phyloP scores from a whole-genome alignment of 2,113 vertebrate species.

The Pica pica region DNA sequence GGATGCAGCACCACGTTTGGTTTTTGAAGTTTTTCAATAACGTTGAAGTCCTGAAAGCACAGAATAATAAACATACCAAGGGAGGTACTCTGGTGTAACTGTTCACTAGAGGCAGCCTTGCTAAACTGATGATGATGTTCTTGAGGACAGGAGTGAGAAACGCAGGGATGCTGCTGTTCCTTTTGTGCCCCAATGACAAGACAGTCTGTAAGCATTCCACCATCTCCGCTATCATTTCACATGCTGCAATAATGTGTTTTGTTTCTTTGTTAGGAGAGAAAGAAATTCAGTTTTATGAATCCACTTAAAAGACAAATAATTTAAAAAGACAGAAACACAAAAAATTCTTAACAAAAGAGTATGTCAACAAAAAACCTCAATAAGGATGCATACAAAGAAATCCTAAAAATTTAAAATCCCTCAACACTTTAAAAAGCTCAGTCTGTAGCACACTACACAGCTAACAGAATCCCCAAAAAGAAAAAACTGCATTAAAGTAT shows the following conservation, averaged over 20 bases:
- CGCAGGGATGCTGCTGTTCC: slow-evolving; percentile 78
- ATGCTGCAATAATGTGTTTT: slow-evolving; percentile 73
- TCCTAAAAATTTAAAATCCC: background rate
- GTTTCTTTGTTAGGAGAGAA: slow-evolving; percentile 63
- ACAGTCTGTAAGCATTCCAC: slow-evolving; percentile 87
- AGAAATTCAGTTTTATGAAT: background rate
- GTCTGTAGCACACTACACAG: background rate
- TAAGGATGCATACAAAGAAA: background rate
- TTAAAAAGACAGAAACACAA: background rate
- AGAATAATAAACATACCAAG: slow-evolving; percentile 75
- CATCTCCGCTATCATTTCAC: slow-evolving; percentile 89
- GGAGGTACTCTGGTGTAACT: slow-evolving; percentile 92
- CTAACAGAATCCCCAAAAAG: background rate
- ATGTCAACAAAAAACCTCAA: background rate
- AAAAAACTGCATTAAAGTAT: background rate
- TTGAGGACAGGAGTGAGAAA: slow-evolving; percentile 88
- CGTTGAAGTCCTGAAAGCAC: background rate
- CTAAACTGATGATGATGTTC: slow-evolving; percentile 90
- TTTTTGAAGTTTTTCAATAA: background rate
- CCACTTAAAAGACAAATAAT: background rate
- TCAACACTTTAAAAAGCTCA: background rate
- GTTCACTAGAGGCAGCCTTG: slow-evolving; percentile 92
- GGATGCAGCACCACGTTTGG: background rate
- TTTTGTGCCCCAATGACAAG: slow-evolving; percentile 82
- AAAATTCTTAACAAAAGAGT: background rate